Evolutionary conservation across 2,797 vertebrate species (phyloP).

Genomic region (Rhinophrynus dorsalis): DNA sequence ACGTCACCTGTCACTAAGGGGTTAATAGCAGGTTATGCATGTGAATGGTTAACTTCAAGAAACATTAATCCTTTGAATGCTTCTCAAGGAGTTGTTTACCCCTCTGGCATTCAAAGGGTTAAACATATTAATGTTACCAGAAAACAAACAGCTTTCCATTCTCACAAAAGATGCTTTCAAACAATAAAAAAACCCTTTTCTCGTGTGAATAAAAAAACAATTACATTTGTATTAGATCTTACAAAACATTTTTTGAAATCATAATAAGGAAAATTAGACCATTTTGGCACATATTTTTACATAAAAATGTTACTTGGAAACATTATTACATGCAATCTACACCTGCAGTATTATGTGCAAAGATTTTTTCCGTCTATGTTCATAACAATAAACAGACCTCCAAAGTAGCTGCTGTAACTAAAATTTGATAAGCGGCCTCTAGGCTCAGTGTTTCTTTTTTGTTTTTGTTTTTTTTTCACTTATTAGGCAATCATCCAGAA

Average conservation of each 20-base stretch:
- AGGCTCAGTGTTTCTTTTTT: conserved; percentile 63
- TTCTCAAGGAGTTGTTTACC: too few species aligned
- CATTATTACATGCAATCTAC: conserved; percentile 59
- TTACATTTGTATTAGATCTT: conserved; percentile 7
- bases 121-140: too few species aligned
- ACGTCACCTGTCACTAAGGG: too few species aligned
- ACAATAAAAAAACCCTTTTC: too few species aligned
- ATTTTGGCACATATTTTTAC: conserved; percentile 60
- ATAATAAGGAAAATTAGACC: conserved; percentile 56
- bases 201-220: background rate
- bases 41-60: too few species aligned
- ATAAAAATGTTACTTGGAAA: conserved; percentile 57
- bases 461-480: conserved; percentile 54
- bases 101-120: too few species aligned
- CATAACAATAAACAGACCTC: conserved; percentile 77
- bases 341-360: conserved; percentile 70
- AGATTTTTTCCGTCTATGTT: conserved; percentile 66
- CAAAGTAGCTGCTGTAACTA: conserved; percentile 67
- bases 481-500: conserved; percentile 71
- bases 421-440: conserved; percentile 63
- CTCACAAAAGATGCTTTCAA: too few species aligned
- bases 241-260: conserved; percentile 46
- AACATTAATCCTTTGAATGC: too few species aligned
- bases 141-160: too few species aligned
- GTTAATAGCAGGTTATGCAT: too few species aligned